phyloP scores from a whole-genome alignment of 1,140 invertebrate genomes.

The Ctenoplectra terminalis region DNA sequence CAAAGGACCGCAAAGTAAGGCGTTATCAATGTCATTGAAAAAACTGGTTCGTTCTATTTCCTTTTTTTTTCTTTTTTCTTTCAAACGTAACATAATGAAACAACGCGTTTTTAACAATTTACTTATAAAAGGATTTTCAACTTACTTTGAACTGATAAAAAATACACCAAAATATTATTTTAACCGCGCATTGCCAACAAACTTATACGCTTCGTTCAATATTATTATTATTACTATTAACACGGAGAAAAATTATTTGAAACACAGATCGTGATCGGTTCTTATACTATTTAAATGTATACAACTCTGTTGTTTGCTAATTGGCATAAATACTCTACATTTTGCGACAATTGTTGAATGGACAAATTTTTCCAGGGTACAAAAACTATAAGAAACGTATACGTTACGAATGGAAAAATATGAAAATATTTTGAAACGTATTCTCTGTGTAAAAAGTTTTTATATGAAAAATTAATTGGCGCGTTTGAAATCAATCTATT shows the following conservation, averaged over 20 bases:
- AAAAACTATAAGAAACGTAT: constrained; percentile 55
- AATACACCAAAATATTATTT: not conserved
- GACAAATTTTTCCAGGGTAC: constrained; percentile 62
- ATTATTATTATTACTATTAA: not conserved
- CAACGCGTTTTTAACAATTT: not conserved
- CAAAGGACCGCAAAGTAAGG: not conserved
- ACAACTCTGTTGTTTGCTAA: constrained; percentile 81
- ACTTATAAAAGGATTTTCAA: not conserved
- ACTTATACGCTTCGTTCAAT: constrained; percentile 1
- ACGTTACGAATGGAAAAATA: constrained; percentile 54
- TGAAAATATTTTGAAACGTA: constrained; percentile 54
- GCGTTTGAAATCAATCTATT: constrained; percentile 49
- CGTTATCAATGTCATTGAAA: not conserved
- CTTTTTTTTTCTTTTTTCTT: not conserved
- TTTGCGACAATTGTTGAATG: constrained; percentile 79
- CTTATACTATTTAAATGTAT: constrained; percentile 82
- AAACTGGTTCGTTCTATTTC: no score
- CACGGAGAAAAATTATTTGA: constrained; percentile 65
- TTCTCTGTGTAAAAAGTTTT: constrained; percentile 53
- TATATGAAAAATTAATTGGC: constrained; percentile 45
- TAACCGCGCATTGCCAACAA: not conserved
- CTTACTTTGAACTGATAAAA: not conserved
- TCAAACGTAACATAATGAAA: not conserved
- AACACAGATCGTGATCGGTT: constrained; percentile 78
- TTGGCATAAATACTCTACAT: constrained; percentile 82